Conservation (phyloP, 2,113 vertebrate species). For the Picathartes gymnocephalus region DNA sequence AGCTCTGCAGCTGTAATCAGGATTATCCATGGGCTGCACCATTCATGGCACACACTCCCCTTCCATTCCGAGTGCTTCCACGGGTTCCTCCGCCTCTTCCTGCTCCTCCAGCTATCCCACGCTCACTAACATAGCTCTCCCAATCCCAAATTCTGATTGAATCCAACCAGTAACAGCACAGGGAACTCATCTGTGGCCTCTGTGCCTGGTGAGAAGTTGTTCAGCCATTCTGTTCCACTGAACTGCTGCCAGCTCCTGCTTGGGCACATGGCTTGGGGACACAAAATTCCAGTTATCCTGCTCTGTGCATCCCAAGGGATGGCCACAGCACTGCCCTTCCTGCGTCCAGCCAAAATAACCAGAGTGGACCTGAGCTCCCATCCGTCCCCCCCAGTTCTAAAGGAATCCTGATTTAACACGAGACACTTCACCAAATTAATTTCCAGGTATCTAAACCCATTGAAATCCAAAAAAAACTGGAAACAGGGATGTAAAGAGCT, state of each 20-base stretch:
- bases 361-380: background rate
- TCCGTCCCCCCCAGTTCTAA: background rate
- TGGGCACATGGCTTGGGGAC: background rate
- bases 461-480: background rate
- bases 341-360: background rate
- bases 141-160: background rate
- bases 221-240: fast-evolving
- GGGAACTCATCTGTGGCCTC: background rate
- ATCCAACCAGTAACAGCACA: background rate
- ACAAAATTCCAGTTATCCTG: background rate
- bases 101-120: background rate
- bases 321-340: background rate
- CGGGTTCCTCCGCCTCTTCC: background rate
- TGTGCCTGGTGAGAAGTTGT: background rate
- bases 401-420: background rate
- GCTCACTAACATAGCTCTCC: background rate
- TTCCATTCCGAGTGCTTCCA: fast-evolving
- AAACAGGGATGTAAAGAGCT: background rate
- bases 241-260: background rate
- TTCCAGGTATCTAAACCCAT: background rate
- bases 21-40: background rate
- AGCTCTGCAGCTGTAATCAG: background rate
- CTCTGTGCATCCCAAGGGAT: background rate
- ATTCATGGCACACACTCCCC: background rate
- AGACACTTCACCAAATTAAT: background rate